Percentiles rank a stretch among this genome's conserved stretches.
Conservation (phyloP, 2,888 invertebrate genomes). For the Antheraea yamamai region DNA sequence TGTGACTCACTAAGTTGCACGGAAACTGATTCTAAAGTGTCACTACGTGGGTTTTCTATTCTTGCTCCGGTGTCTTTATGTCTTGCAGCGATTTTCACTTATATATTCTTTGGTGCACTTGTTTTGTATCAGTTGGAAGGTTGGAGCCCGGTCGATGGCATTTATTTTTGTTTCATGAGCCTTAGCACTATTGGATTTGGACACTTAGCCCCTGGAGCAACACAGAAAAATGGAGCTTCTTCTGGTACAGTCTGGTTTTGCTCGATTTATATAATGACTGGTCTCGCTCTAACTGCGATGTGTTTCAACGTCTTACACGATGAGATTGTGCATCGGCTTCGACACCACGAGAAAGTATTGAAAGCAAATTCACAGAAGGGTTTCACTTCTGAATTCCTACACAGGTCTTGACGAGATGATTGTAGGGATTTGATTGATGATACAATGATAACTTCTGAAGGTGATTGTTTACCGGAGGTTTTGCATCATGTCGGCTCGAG, state of each 20-base stretch:
- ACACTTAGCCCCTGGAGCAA: conserved; percentile 89
- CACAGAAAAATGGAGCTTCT: conserved; percentile 74
- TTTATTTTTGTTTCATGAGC: conserved; percentile 98
- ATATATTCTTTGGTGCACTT: conserved; percentile 94
- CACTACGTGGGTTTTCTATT: conserved; percentile 88
- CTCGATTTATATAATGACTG: conserved; percentile 93
- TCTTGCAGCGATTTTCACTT: conserved; percentile 93
- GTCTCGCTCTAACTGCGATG: conserved; percentile 94
- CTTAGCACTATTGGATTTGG: conserved; percentile 96
- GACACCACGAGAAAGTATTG: conserved; percentile 80
- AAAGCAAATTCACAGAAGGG: conserved; percentile 68
- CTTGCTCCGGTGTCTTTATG: conserved; percentile 95
- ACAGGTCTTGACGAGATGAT: conserved; percentile 77
- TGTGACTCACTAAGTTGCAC: conserved; percentile 83
- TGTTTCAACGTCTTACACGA: conserved; percentile 95
- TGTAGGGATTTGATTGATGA: conserved; percentile 71
- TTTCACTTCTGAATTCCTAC: conserved; percentile 70
- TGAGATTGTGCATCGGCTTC: conserved; percentile 91
- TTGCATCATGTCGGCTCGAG: conserved; percentile 68
- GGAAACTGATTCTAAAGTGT: conserved; percentile 86
- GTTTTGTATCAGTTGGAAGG: conserved; percentile 95
- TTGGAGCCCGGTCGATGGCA: conserved; percentile 95
- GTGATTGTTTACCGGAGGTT: conserved; percentile 74
- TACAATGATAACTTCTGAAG: conserved; percentile 68
- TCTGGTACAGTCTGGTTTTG: conserved; percentile 93